These are phyloP conservation scores for Nothura maculosa DNA, from an alignment of 2,797 vertebrate genomes.

Conservation along the genomic window DNA sequence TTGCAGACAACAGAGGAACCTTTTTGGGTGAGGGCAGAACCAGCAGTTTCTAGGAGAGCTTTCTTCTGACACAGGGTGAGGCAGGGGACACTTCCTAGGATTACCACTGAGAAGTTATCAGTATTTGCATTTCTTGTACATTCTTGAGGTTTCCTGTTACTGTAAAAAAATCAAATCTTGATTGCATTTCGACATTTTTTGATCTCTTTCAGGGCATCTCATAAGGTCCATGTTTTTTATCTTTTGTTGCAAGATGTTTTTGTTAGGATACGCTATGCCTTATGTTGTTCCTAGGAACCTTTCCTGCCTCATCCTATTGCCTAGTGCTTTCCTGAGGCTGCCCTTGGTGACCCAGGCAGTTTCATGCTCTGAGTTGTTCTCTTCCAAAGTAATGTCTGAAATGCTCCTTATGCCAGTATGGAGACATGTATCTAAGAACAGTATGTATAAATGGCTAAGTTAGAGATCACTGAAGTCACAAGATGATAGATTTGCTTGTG, in stretches of 20 bases:
- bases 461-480: background rate
- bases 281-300: background rate
- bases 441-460: background rate
- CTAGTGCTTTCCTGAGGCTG: background rate
- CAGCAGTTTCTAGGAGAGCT: background rate
- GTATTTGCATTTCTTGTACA: background rate
- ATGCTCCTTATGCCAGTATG: background rate
- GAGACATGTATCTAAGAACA: background rate
- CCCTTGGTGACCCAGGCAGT: background rate
- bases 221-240: accelerated
- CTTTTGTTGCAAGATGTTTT: background rate
- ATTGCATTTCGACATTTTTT: background rate
- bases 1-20: background rate
- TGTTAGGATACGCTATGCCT: background rate
- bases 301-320: background rate
- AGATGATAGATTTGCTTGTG: background rate
- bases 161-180: background rate
- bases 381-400: background rate
- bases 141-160: background rate
- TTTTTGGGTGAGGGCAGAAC: background rate
- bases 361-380: accelerated
- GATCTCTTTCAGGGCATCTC: background rate
- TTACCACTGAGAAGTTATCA: background rate
- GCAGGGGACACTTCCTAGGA: background rate
- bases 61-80: background rate